Percentiles rank a stretch among this genome's conserved stretches.
Conservation (phyloP, 2,797 vertebrate genomes). For the Sebastiscus tertius region DNA sequence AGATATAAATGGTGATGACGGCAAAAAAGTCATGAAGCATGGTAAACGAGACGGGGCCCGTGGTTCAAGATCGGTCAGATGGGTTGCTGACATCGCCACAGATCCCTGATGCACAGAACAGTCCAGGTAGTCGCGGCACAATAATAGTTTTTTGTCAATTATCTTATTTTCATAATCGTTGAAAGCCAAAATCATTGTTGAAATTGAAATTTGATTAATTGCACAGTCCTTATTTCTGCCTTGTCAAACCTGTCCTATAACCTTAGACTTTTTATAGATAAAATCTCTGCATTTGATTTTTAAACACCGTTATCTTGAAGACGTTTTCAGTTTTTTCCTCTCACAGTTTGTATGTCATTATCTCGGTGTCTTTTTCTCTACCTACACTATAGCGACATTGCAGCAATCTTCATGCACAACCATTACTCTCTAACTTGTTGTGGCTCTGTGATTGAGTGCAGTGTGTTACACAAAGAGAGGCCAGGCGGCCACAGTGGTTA, state of each 20-base stretch:
- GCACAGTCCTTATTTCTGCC: background rate
- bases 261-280: background rate
- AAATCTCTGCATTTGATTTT: background rate
- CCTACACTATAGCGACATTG: background rate
- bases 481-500: background rate
- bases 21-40: no score
- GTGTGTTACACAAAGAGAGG: background rate
- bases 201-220: background rate
- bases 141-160: background rate
- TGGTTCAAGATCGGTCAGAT: no score
- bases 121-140: background rate
- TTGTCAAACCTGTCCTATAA: background rate
- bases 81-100: no score
- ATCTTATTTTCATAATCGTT: background rate
- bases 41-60: no score
- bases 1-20: no score
- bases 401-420: background rate
- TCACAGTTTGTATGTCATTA: background rate
- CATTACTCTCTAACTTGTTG: slow-evolving; percentile 2
- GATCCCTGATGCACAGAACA: no score
- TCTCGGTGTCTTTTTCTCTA: background rate
- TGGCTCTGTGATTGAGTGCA: slow-evolving; percentile 34
- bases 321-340: background rate
- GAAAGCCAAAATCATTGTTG: no score
- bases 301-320: background rate